Evolutionary conservation across 2,113 vertebrate genomes (phyloP), one percentile per base, ranked within the genome.

Genomic region (Triplophysa rosa): DNA sequence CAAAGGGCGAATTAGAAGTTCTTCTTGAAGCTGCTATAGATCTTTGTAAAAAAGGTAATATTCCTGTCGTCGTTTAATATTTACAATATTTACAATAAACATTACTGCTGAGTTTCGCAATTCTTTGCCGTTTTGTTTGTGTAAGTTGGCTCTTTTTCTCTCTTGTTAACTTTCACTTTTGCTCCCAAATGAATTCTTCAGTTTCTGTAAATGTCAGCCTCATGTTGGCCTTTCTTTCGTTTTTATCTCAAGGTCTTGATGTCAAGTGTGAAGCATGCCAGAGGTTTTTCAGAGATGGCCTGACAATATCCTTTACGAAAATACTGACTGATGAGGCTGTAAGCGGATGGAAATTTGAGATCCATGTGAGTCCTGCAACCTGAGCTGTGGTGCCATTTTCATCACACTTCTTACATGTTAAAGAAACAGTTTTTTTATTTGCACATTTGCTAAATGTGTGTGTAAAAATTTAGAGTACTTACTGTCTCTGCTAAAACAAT

Each of bases 1-100:
- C 98, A 87, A 99, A 99, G 92, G 98, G 98, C 91, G 98, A 99
- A 91, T 94, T 99, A 92, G 98, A 99, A 95, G 96, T 99, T 91
- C 97, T 99, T 93, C 94, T 99, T 92, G 98, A 99, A 98, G 97
- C 98, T 95, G 97, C 98, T 95, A 97, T 99, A 90, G 98, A 99
- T 90, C 95, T 99, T 91, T 96, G 97, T 95, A 99, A 98, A 96
- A 99, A 97, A 96, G 96, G 98, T 98, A 93, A 87, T 11, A 37
- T 37, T 37, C 33, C 19, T 47, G 8, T 37, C 13, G 16, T 52
- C 5, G 47, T 23, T 72, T 40, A 16, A 59, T 65, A 7, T 65
- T 37, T 56, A n/a, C n/a, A n/a, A n/a, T n/a, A n/a, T n/a, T n/a
- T n/a, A n/a, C n/a, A n/a, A n/a, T n/a, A n/a, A n/a, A n/a, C n/a